Evolutionary conservation across 2,797 vertebrate species (phyloP).

Genomic region (Psittacula echo): DNA sequence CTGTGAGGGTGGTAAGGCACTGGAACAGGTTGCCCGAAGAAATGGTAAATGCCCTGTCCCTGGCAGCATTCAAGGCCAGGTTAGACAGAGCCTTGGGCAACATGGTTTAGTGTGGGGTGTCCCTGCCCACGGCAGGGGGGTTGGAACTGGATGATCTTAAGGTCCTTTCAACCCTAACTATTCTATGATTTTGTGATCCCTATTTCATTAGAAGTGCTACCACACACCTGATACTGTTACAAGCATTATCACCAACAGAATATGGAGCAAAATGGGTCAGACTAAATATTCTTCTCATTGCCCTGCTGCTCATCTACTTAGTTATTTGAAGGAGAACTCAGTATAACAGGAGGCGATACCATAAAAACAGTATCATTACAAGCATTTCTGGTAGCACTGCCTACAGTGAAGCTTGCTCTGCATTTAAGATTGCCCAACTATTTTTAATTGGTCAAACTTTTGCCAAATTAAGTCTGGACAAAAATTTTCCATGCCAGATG

Average conservation of each 20-base stretch:
- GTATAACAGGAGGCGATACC: background rate
- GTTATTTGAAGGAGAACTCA: background rate
- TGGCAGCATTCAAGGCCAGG: too few species aligned
- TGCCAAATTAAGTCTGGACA: conserved; percentile 9
- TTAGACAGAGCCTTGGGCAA: too few species aligned
- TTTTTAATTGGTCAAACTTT: background rate
- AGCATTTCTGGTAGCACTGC: background rate
- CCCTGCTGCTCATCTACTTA: background rate
- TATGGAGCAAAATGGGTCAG: accelerated
- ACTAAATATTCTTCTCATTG: background rate
- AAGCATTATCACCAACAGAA: background rate
- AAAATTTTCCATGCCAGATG: conserved; percentile 22
- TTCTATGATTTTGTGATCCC: background rate
- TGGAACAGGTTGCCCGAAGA: background rate
- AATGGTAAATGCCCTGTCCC: too few species aligned
- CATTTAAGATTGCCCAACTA: background rate
- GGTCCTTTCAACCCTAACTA: background rate
- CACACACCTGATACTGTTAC: background rate
- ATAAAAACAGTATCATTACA: background rate
- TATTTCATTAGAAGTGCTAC: background rate
- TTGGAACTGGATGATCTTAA: background rate
- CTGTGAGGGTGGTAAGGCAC: background rate
- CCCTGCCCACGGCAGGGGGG: too few species aligned
- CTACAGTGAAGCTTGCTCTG: background rate
- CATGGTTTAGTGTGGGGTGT: too few species aligned